Base-by-base conservation (phyloP, 1,140 invertebrate species). In the Xylocopa sonorina region DNA sequence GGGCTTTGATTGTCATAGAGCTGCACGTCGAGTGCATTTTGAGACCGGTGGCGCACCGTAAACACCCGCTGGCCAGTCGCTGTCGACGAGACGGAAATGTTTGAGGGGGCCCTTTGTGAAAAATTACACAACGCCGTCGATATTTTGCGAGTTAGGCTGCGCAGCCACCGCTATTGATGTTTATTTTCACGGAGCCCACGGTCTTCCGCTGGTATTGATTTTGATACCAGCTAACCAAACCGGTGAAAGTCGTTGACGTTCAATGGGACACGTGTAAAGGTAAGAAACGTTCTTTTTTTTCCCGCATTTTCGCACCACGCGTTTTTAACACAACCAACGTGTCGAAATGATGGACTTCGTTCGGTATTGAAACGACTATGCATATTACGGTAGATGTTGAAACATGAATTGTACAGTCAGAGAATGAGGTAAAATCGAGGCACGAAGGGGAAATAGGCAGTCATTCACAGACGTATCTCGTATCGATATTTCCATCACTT, bases 1-100 rank as follows among this genome's bases (percentile, higher is more conserved):
- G 57, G 64, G 71, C 73, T 81, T 68, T 75, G 83, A 85, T 85
- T 85, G 71, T 71, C 79, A 75, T 55, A 57, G 43, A 82, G 68
- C 68, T 77, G 73, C 18, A 46, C 57, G 67, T 58, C 32, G 72
- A 55, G 48, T 69, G 55, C 63, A 81, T 73, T 73, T 81, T 48
- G 62, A 64, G 58, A 48, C 53, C 67, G 46, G 62, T 69, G 48
- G 55, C 38, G 29, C 53, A 79, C 63, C 27, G 74, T 73, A 86
- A 85, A 85, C 71, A 82, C 43, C 72, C 62, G 48, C 18, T 46
- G 53, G 78, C 69, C 64, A 79, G 79, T 71, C 55, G 57, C 60
- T 60, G 57, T 64, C 63, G 64, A 81, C 62, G 16, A 69, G 32
- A 27, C 72, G 51, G 50, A 66, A 72, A 57, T 16, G 32, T 77